Base-by-base conservation (phyloP, 2,113 vertebrate species). In the Jaculus jaculus region DNA sequence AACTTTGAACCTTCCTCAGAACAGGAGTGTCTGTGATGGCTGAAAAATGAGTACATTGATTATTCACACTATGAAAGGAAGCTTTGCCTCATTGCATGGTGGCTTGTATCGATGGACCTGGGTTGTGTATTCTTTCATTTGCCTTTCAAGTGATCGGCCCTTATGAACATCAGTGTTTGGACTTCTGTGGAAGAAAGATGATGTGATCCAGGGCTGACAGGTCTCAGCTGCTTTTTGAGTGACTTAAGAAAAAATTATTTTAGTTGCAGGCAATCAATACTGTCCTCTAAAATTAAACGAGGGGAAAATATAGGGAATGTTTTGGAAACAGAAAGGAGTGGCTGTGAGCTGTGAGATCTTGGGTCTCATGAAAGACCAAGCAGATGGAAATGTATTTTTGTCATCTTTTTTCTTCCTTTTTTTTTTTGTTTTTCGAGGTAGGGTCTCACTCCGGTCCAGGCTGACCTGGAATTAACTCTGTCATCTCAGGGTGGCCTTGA, bases 201-300 rank as follows among this genome's bases (percentile, higher is more conserved):
- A 85, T 13, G 28, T 68, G 42, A 0, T 73, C 66, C 75, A 85
- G 39, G 47, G 28, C 73, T 87, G 68, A 5, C 17, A 74, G 42
- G 17, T 84, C 69, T 92, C 42, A 37, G 69, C 24, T 87, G 47
- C 77, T 88, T 51, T 82, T 95, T 84, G 69, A 42, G 71, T 88
- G 37, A 83, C 75, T 72, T 92, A 84, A 65, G 39, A 73, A 74
- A 74, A 96, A 74, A 26, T 68, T 86, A 79, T 92, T 97, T 95
- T 66, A 89, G 84, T 92, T 94, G 34, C 26, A 89, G 87, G 60
- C 37, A 78, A 89, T 23, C 73, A 66, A 74, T 61, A 21, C 71
- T 94, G 23, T 32, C 94, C 60, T 60, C 87, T 95, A 39, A 78
- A 92, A 94, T 93, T 83, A 83, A 90, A 90, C 77, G 89, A 87